Percentiles rank a stretch among this genome's conserved stretches.
Conservation (phyloP, 2,113 vertebrate genomes). For the Trichomycterus rosablanca region DNA sequence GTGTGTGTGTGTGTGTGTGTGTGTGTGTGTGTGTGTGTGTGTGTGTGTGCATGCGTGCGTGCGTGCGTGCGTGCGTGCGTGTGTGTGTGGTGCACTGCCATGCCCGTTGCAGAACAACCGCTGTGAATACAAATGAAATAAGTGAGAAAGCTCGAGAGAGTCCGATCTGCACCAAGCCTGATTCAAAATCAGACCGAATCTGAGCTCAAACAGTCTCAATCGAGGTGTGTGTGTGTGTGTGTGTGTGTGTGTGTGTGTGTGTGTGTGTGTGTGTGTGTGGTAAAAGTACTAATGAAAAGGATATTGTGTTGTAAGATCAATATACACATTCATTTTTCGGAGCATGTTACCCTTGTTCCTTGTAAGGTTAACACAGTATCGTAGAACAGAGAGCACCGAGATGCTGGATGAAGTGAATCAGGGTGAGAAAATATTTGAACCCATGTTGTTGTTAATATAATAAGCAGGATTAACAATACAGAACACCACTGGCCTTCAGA, state of each 20-base stretch:
- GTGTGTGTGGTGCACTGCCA: neutral
- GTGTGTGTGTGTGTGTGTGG: neutral
- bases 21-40: neutral
- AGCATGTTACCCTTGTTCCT: too few species aligned
- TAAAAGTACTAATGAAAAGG: neutral
- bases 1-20: conserved; percentile 3
- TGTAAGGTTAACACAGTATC: too few species aligned
- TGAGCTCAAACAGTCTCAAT: conserved; percentile 2
- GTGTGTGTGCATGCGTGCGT: neutral
- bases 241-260: too few species aligned
- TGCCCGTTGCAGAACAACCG: conserved; percentile 12
- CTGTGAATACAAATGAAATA: conserved; percentile 39
- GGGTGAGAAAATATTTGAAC: too few species aligned
- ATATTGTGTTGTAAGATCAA: too few species aligned
- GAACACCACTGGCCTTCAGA: too few species aligned
- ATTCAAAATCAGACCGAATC: conserved; percentile 34
- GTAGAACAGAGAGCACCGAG: too few species aligned
- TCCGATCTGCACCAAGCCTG: conserved; percentile 8
- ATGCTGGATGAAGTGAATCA: too few species aligned
- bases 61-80: neutral
- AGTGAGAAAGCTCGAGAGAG: conserved; percentile 30
- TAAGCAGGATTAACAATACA: too few species aligned
- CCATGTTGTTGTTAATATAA: too few species aligned
- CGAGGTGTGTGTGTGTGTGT: conserved; percentile 1
- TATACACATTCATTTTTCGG: too few species aligned